Conservation (phyloP, 2,797 vertebrate genomes). For the Bufotes viridis region DNA sequence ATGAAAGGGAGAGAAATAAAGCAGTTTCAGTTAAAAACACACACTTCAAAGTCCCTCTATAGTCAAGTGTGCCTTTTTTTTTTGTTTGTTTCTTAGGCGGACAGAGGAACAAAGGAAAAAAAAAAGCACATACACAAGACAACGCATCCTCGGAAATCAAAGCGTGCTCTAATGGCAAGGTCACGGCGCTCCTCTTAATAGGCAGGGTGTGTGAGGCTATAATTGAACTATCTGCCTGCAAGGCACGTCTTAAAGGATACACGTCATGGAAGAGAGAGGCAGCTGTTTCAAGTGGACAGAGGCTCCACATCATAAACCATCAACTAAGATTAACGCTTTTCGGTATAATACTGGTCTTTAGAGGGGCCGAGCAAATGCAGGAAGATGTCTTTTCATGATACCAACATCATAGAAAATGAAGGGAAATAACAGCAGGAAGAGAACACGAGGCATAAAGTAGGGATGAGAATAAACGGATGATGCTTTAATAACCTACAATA, state of each 20-base stretch:
- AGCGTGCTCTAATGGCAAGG: slow-evolving; percentile 70
- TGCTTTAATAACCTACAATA: neutral
- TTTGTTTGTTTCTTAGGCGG: neutral
- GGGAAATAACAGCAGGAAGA: neutral
- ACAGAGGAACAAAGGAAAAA: neutral
- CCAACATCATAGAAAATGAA: neutral
- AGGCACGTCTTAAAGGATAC: slow-evolving; percentile 69
- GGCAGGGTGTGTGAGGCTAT: slow-evolving; percentile 68
- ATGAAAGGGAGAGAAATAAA: slow-evolving; percentile 24
- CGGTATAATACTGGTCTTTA: neutral
- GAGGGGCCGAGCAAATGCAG: neutral
- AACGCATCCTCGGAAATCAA: slow-evolving; percentile 64
- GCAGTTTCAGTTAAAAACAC: slow-evolving; percentile 32
- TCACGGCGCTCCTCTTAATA: slow-evolving; percentile 67
- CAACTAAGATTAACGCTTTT: slow-evolving; percentile 14
- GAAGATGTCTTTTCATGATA: too few relatives aligned
- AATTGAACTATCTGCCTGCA: slow-evolving; percentile 69
- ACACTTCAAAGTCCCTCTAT: slow-evolving; percentile 33
- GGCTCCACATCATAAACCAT: slow-evolving; percentile 24
- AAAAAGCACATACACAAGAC: slow-evolving; percentile 6
- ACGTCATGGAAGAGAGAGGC: slow-evolving; percentile 60
- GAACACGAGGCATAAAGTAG: neutral
- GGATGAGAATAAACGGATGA: neutral
- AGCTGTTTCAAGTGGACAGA: slow-evolving; percentile 48
- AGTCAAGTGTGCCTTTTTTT: neutral